Conservation (phyloP, 2,888 invertebrate species). For the Notocelia uddmanniana region DNA sequence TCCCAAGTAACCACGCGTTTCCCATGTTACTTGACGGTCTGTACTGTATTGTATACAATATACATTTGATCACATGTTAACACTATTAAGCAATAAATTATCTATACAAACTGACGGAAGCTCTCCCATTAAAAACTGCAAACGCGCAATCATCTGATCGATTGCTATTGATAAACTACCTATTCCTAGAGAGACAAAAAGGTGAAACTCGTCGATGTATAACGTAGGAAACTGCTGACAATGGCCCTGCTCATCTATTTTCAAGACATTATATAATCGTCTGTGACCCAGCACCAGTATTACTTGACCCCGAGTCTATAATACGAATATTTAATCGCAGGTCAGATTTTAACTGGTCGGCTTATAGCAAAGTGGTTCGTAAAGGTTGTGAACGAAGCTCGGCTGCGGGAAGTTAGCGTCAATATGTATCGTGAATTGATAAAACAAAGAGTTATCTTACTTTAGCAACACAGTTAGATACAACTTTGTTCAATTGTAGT, state of each 20-base stretch:
- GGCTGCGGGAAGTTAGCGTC: conserved; percentile 14
- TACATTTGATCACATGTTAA: too few species aligned
- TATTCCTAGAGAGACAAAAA: conserved; percentile 60
- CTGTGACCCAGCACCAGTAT: background rate
- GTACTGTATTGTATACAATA: too few species aligned
- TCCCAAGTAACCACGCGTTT: too few species aligned
- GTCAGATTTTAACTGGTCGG: background rate
- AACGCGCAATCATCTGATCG: conserved; percentile 16
- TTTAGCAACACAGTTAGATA: background rate
- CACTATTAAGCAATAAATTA: background rate
- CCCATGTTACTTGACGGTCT: too few species aligned
- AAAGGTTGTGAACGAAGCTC: conserved; percentile 50
- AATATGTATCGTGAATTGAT: background rate
- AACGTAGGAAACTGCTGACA: conserved; percentile 63
- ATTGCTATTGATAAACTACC: conserved; percentile 32
- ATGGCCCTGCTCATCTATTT: conserved; percentile 57
- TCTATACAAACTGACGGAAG: conserved; percentile 15
- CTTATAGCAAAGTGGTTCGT: background rate
- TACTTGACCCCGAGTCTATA: background rate
- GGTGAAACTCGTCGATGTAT: conserved; percentile 74
- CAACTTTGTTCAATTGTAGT: background rate
- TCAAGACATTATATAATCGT: background rate
- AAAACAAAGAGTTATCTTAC: conserved; percentile 8
- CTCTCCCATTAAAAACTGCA: conserved; percentile 5
- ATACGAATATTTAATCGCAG: background rate